Evolutionary conservation across 2,797 vertebrate genomes (phyloP).

Genomic region (Spondyliosoma cantharus): DNA sequence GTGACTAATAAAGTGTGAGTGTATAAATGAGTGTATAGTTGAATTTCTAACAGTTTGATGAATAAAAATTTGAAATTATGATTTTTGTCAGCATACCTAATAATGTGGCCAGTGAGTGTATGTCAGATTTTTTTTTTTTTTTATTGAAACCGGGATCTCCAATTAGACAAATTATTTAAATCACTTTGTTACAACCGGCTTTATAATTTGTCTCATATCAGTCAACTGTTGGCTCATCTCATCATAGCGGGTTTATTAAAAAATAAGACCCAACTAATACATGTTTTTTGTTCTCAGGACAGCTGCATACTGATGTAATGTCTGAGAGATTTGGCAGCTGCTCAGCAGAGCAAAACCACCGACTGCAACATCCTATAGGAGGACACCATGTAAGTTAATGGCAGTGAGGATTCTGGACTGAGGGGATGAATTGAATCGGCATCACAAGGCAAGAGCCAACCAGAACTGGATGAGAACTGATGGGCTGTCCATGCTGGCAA

Average conservation of each 20-base stretch:
- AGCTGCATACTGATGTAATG: conserved; percentile 53
- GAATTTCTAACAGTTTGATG: not conserved
- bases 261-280: not conserved
- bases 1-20: not conserved
- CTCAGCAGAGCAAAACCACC: conserved; percentile 28
- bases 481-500: conserved; percentile 54
- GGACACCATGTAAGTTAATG: conserved; percentile 27
- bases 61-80: too few species aligned
- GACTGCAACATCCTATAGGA: not conserved
- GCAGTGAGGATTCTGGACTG: conserved; percentile 25
- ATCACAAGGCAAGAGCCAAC: conserved; percentile 18
- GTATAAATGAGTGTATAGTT: not conserved
- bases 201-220: not conserved
- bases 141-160: too few species aligned
- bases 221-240: not conserved
- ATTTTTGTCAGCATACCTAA: too few species aligned
- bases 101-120: too few species aligned
- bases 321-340: conserved; percentile 36
- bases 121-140: too few species aligned
- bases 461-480: conserved; percentile 48
- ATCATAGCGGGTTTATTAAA: not conserved
- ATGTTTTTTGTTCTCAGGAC: conserved; percentile 56
- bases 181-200: not conserved
- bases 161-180: not conserved
- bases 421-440: conserved; percentile 46